Conservation (phyloP, 2,113 vertebrate genomes). For the Peromyscus maniculatus region DNA sequence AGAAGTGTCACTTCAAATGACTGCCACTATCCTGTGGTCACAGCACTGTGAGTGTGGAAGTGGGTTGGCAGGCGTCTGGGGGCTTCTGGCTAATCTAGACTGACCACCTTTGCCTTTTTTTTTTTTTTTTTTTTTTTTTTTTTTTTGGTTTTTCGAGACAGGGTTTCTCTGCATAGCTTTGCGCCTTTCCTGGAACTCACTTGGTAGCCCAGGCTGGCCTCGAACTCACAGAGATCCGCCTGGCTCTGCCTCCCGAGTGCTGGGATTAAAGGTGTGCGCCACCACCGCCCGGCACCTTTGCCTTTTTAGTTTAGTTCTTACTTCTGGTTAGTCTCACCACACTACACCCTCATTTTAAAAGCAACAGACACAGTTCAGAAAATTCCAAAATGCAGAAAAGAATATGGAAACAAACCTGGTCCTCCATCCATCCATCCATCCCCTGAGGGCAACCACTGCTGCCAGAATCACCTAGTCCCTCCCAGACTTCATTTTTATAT, state of each 20-base stretch:
- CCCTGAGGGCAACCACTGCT: background rate
- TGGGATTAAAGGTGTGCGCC: too few relatives aligned
- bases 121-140: too few relatives aligned
- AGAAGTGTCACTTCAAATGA: background rate
- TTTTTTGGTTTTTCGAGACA: too few relatives aligned
- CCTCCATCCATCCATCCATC: too few relatives aligned
- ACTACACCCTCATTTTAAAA: background rate
- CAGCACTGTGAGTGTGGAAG: background rate
- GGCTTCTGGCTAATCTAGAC: background rate
- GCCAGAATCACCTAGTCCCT: background rate
- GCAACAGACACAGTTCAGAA: background rate
- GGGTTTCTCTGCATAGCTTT: too few relatives aligned
- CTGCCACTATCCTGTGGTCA: slow-evolving; percentile 13
- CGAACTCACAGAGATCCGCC: too few relatives aligned
- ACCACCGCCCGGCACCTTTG: background rate
- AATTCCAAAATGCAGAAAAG: background rate
- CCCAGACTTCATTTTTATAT: background rate
- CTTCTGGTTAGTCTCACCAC: background rate
- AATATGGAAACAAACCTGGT: background rate
- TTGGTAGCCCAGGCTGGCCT: too few relatives aligned
- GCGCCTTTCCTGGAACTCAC: too few relatives aligned
- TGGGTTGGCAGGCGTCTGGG: background rate
- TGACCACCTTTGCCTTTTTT: background rate
- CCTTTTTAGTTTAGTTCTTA: background rate
- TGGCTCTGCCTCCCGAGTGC: too few relatives aligned